These are phyloP conservation scores for Ommatoiulus sabulosus DNA, from an alignment of 2,888 invertebrate species.

Conservation along the genomic window DNA sequence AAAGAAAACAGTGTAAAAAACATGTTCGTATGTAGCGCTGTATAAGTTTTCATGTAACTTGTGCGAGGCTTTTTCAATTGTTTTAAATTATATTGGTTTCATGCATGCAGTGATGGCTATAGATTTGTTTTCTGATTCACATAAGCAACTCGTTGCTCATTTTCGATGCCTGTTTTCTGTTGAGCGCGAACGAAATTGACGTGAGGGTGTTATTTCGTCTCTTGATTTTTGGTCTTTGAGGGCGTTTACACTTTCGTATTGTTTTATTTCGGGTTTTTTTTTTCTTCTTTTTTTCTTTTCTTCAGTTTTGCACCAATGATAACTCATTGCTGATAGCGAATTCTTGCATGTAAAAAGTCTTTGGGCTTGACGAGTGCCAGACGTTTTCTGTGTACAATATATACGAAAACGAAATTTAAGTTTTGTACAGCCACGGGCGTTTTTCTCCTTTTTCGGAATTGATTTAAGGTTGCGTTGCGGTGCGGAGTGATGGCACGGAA, in stretches of 20 bases:
- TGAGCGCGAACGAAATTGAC: not conserved
- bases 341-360: not conserved
- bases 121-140: no score
- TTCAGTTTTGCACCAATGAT: slow-evolving; percentile 24
- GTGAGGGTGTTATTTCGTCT: slow-evolving; percentile 6
- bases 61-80: no score
- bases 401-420: slow-evolving; percentile 23
- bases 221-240: slow-evolving; percentile 11
- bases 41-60: no score
- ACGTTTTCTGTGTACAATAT: slow-evolving; percentile 12
- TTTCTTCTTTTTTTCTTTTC: not conserved
- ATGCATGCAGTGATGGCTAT: no score
- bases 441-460: slow-evolving; percentile 45
- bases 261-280: not conserved
- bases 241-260: not conserved
- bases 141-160: slow-evolving; percentile 6
- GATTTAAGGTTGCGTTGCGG: slow-evolving; percentile 49
- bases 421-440: slow-evolving; percentile 40
- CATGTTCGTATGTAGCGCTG: no score
- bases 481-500: slow-evolving; percentile 33
- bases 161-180: not conserved
- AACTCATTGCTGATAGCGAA: slow-evolving; percentile 10
- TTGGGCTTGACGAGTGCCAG: slow-evolving; percentile 1
- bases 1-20: no score
- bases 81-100: no score